Percentiles rank a stretch among this genome's conserved stretches.
Conservation (phyloP, 1,140 invertebrate species). For the Drosophila kepulauana region DNA sequence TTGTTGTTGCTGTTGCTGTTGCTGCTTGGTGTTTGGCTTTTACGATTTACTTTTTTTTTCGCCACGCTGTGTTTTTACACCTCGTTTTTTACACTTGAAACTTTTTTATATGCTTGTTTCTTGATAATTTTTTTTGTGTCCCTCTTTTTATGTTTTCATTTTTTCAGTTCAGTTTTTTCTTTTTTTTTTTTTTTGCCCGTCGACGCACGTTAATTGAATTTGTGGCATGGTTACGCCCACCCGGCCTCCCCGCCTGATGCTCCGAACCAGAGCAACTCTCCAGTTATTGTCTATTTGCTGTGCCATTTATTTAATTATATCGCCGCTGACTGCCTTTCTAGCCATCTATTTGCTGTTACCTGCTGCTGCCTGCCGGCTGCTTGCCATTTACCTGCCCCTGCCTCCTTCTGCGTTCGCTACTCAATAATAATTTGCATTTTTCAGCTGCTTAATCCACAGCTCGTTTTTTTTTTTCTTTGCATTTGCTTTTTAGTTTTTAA, state of each 20-base stretch:
- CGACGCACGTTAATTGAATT: conserved; percentile 73
- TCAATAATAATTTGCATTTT: conserved; percentile 74
- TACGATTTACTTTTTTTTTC: conserved; percentile 52
- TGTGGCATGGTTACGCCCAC: conserved; percentile 51
- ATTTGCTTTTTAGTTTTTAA: conserved; percentile 51
- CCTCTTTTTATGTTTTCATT: conserved; percentile 57
- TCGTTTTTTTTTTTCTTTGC: conserved; percentile 33
- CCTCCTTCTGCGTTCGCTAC: conserved; percentile 2
- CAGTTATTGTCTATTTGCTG: conserved; percentile 43
- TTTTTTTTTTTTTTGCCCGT: conserved; percentile 25
- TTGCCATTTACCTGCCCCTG: conserved; percentile 9
- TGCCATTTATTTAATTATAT: conserved; percentile 78
- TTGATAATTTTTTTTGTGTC: conserved; percentile 49
- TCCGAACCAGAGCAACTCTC: conserved; percentile 11
- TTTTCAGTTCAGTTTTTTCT: conserved; percentile 5
- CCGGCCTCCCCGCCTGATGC: not conserved
- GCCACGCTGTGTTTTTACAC: conserved; percentile 69
- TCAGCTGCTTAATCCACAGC: conserved; percentile 58
- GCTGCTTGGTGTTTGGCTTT: conserved; percentile 47
- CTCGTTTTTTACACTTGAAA: conserved; percentile 57
- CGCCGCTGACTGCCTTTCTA: conserved; percentile 62
- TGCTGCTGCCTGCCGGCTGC: not conserved
- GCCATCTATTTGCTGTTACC: conserved; percentile 56
- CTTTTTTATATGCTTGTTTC: conserved; percentile 57
- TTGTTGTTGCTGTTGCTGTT: conserved; percentile 20